A percentile compares a stretch with the other conserved stretches of the same genome.
Conservation (phyloP, 2,797 vertebrate genomes). For the Enteromius mattozi region DNA sequence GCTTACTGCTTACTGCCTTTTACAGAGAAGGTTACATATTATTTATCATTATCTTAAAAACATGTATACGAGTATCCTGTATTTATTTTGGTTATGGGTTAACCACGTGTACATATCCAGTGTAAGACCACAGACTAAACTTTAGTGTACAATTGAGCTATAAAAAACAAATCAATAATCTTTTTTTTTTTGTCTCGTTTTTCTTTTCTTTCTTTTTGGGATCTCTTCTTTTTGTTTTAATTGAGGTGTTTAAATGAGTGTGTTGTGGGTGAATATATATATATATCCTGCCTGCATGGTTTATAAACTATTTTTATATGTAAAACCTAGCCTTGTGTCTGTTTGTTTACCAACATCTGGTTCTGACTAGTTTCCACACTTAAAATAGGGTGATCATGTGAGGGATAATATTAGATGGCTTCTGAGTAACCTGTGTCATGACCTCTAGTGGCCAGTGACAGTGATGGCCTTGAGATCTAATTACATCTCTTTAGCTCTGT, state of each 20-base stretch:
- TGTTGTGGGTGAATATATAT: conserved; percentile 43
- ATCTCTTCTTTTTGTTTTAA: conserved; percentile 58
- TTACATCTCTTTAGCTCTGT: neutral
- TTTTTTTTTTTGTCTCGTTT: neutral
- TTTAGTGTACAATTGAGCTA: conserved; percentile 43
- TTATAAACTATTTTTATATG: conserved; percentile 80
- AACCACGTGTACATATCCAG: conserved; percentile 72
- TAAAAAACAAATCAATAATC: conserved; percentile 17
- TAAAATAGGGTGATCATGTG: conserved; percentile 68
- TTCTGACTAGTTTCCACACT: conserved; percentile 50
- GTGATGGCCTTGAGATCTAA: neutral
- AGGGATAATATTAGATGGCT: conserved; percentile 65
- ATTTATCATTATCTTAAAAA: conserved; percentile 70
- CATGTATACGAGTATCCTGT: conserved; percentile 63
- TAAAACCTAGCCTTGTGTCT: conserved; percentile 42
- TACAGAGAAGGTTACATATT: conserved; percentile 61
- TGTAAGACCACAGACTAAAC: conserved; percentile 60
- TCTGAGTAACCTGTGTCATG: conserved; percentile 19
- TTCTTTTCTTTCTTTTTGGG: conserved; percentile 50
- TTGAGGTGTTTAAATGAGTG: conserved; percentile 63
- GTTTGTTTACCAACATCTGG: conserved; percentile 46
- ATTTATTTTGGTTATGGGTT: conserved; percentile 77
- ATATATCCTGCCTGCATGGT: conserved; percentile 74
- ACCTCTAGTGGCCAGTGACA: conserved; percentile 37
- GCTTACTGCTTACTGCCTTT: conserved; percentile 49